Evolutionary conservation across 2,888 invertebrate genomes (phyloP).

Genomic region (Crepidodera aurea): DNA sequence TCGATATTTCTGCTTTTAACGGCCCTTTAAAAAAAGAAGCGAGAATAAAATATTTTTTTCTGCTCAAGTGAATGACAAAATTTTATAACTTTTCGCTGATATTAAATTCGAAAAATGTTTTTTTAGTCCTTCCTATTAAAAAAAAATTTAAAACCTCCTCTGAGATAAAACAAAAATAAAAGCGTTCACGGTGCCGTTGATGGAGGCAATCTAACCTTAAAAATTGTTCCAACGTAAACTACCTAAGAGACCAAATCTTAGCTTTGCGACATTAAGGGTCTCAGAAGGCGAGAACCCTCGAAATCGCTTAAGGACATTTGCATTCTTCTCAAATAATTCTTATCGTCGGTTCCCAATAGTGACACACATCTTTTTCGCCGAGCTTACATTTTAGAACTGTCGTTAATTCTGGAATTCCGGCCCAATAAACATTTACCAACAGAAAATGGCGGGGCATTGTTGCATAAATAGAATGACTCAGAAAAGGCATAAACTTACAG

Average conservation of each 20-base stretch:
- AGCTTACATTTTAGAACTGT: slow-evolving; percentile 13
- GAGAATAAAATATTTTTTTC: too few relatives aligned
- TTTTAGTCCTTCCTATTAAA: too few relatives aligned
- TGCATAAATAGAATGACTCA: not conserved
- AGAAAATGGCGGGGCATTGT: not conserved
- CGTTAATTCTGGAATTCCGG: slow-evolving; percentile 1
- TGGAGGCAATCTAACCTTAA: slow-evolving; percentile 14
- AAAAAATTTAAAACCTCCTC: too few relatives aligned
- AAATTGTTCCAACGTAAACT: slow-evolving; percentile 16
- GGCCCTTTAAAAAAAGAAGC: too few relatives aligned
- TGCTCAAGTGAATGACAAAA: too few relatives aligned
- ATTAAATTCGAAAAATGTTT: too few relatives aligned
- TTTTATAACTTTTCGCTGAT: too few relatives aligned
- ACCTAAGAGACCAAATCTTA: slow-evolving; percentile 23
- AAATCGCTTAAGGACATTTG: slow-evolving; percentile 28
- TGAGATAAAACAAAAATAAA: not conserved
- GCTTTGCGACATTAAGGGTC: slow-evolving; percentile 24
- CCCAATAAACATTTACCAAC: not conserved
- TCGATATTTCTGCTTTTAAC: too few relatives aligned
- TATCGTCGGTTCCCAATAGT: slow-evolving; percentile 27
- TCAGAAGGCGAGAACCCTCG: slow-evolving; percentile 22
- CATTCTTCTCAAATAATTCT: slow-evolving; percentile 27
- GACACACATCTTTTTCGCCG: slow-evolving; percentile 13
- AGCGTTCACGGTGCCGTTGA: not conserved
- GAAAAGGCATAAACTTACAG: too few relatives aligned